Conservation (phyloP, 1,140 invertebrate genomes). For the Rhopalosiphum padi region DNA sequence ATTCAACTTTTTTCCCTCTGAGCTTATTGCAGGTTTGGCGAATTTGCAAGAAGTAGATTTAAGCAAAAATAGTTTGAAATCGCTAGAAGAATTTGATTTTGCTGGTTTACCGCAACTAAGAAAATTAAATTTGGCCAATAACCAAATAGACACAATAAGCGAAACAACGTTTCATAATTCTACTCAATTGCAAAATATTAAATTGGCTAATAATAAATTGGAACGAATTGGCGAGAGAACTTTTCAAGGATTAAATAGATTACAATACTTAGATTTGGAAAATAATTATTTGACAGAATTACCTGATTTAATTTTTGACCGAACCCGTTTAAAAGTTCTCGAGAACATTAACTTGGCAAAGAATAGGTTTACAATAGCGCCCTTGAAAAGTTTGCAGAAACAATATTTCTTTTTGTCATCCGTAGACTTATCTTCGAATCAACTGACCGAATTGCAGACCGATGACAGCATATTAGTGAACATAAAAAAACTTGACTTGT, state of each 20-base stretch:
- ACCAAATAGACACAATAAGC: constrained; percentile 79
- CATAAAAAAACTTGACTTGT: constrained; percentile 85
- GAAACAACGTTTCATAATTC: constrained; percentile 91
- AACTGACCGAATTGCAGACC: constrained; percentile 77
- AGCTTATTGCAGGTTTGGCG: constrained; percentile 73
- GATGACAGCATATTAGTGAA: constrained; percentile 87
- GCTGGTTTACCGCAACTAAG: constrained; percentile 77
- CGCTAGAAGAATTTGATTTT: constrained; percentile 83
- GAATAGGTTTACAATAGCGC: constrained; percentile 81
- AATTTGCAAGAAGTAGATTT: constrained; percentile 78
- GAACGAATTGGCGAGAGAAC: constrained; percentile 78
- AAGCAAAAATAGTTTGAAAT: constrained; percentile 77
- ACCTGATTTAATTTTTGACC: constrained; percentile 84
- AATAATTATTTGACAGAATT: constrained; percentile 77
- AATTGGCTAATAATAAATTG: constrained; percentile 78
- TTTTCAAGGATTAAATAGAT: constrained; percentile 80
- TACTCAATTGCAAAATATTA: constrained; percentile 81
- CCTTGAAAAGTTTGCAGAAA: constrained; percentile 77
- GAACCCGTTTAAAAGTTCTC: constrained; percentile 77
- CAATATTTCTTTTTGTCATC: constrained; percentile 82
- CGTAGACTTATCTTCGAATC: constrained; percentile 81
- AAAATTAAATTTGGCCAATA: constrained; percentile 73
- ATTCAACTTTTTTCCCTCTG: constrained; percentile 82
- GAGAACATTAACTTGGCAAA: constrained; percentile 81
- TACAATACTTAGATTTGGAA: constrained; percentile 77